Base-by-base conservation (phyloP, 2,113 vertebrate genomes). In the Chaenocephalus aceratus region DNA sequence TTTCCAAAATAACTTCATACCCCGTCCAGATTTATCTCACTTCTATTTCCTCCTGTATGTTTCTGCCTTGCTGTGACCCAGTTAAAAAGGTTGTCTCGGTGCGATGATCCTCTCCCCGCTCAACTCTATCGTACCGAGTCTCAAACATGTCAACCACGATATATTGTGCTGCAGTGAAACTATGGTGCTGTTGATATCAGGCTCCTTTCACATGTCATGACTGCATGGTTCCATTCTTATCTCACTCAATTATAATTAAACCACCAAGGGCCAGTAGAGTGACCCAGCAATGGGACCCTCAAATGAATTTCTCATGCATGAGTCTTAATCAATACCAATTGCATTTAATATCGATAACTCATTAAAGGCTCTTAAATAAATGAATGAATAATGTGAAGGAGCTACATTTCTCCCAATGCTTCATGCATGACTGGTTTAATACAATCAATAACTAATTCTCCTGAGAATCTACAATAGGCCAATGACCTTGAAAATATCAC, bases 381-480 rank as follows among this genome's bases (percentile, higher is more conserved):
- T 88, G 23, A 78, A 62, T 85, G 64, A 88, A 82, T 83, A 56
- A 77, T 66, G 65, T 7, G 68, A 87, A 80, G 64, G 78, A 69
- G 74, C 51, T 72, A 45, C 54, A 57, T 75, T 75, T 80, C 18
- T 80, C 74, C 30, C 65, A 59, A 67, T 80, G 87, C 68, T 81
- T 84, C 75, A 63, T 77, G 83, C 84, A 72, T 86, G 82, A 86
- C 41, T 15, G 54, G 71, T 69, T 85, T 83, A 81, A 84, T 87
- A 26, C 9, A 9, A 82, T 90, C 86, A 70, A 89, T 85, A 72
- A 45, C 72, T 81, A 82, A 88, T 83, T 86, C 51, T 61, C 18
- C 45, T 77, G 49, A 65, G 7, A 69, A 81, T 83, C 66, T 64
- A 56, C 56, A 44, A 41, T 26, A 59, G 54, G 52, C 26, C 61